A percentile compares a stretch with the other conserved stretches of the same genome.
These are phyloP conservation scores for Corynorhinus townsendii DNA, from an alignment of 2,113 vertebrate genomes.

Conservation along the genomic window DNA sequence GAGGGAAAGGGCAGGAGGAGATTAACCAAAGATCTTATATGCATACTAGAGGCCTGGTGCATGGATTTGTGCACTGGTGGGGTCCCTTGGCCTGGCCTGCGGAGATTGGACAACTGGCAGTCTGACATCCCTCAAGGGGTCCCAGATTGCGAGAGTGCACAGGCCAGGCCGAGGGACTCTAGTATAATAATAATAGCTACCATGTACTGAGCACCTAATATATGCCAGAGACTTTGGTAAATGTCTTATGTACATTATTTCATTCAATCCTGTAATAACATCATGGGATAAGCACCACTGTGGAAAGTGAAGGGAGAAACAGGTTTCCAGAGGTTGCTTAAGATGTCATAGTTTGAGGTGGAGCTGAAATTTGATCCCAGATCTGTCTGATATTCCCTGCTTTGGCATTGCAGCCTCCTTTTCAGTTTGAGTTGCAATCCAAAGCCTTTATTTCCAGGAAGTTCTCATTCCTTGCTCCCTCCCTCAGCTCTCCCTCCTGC, in stretches of 20 bases:
- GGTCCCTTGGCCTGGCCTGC: too few relatives aligned
- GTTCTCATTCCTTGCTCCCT: background rate
- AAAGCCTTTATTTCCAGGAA: background rate
- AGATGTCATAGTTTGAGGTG: background rate
- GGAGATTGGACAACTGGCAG: too few relatives aligned
- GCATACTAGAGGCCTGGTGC: too few relatives aligned
- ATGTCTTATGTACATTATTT: background rate
- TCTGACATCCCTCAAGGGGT: too few relatives aligned
- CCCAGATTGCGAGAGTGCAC: too few relatives aligned
- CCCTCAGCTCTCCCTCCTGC: background rate
- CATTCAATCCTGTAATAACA: background rate
- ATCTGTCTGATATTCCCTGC: background rate
- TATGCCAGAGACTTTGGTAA: background rate
- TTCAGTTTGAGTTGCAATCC: conserved; percentile 7
- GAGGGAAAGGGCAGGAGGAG: too few relatives aligned
- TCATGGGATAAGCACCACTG: background rate
- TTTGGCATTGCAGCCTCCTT: background rate
- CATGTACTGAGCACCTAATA: background rate
- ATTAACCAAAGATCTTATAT: too few relatives aligned
- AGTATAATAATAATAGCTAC: background rate
- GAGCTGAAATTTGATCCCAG: background rate
- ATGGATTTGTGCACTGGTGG: too few relatives aligned
- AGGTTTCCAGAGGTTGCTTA: background rate
- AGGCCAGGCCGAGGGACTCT: too few relatives aligned
- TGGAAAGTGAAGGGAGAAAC: background rate